Evolutionary conservation across 2,888 invertebrate genomes (phyloP), one percentile per base, ranked within the genome.

Genomic region (Leptogaster cylindrica): DNA sequence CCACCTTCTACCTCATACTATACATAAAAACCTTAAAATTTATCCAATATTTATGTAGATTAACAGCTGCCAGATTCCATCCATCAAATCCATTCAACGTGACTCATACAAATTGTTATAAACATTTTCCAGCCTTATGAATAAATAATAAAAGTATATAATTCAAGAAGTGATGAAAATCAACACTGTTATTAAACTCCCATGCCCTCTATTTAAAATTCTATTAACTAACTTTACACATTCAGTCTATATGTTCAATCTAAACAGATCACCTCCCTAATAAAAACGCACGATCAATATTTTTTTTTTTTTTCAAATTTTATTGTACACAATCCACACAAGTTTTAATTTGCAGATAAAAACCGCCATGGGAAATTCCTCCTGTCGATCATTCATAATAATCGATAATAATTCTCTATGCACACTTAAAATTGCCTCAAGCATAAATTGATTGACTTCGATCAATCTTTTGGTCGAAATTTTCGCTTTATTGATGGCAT

Each of bases 331-430:
- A 39, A 58, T 58, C 16, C 58, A 39, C 39, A 36, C 58, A 58
- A 14, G 58, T 23, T 25, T 2, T 23, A 6, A 12, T n/a, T n/a
- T n/a, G 4, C 12, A 12, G 41, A 7, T 20, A 25, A 36, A 41
- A 23, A 14, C 14, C 12, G 23, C 23, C 41, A 58, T 39, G 41
- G 41, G 39, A 58, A 58, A 58, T 25, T 41, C 27, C 41, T 58
- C 39, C 36, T 39, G 58, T 58, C 58, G 36, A 58, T 58, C 58
- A 58, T 41, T 58, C 58, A 58, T 58, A 39, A 58, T 58, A 58
- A 58, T 58, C 36, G 58, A 52, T 41, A 41, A 58, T 58, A 58
- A 58, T 58, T 58, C 58, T 58, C 41, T 58, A 41, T 39, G 58
- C 58, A 58, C 58, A 58, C 28, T 58, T 39, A 20, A 58, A 25